These are phyloP conservation scores for Desoria tigrina DNA, from an alignment of 2,888 invertebrate species.

Conservation along the genomic window DNA sequence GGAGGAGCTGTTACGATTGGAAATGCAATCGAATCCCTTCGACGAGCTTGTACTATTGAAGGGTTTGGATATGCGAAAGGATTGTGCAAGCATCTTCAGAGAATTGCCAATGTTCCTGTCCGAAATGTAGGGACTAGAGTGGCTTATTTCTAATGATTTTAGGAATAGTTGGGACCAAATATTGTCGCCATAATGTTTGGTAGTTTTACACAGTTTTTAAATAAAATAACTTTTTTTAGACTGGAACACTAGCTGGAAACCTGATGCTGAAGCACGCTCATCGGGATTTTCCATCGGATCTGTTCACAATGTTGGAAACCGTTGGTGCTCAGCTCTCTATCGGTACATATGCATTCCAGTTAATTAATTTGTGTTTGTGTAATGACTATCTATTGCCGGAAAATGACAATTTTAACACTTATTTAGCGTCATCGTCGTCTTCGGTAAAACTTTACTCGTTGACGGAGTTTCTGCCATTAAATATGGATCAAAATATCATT, in stretches of 20 bases:
- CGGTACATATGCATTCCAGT: conserved; percentile 39
- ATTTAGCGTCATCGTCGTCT: too few species aligned
- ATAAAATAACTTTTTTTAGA: conserved; percentile 36
- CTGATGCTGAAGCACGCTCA: conserved; percentile 68
- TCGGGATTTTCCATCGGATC: conserved; percentile 70
- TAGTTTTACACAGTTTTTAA: too few species aligned
- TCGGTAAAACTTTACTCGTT: neutral
- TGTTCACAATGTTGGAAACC: conserved; percentile 64
- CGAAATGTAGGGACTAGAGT: conserved; percentile 66
- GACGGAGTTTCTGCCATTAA: neutral
- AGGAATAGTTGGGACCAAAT: too few species aligned
- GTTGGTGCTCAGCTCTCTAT: conserved; percentile 54
- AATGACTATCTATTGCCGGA: too few species aligned
- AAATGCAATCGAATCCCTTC: conserved; percentile 61
- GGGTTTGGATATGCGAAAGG: conserved; percentile 65
- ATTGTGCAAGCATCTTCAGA: conserved; percentile 67
- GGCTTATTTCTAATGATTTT: neutral
- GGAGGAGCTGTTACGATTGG: conserved; percentile 66
- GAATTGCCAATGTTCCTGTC: conserved; percentile 71
- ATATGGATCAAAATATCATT: conserved; percentile 2
- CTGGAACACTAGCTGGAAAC: conserved; percentile 70
- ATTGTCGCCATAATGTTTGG: too few species aligned
- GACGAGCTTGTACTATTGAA: conserved; percentile 5
- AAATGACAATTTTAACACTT: too few species aligned
- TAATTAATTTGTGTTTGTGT: neutral